Evolutionary conservation across 2,888 invertebrate genomes (phyloP), one percentile per base, ranked within the genome.

Genomic region (Artemia sinica): DNA sequence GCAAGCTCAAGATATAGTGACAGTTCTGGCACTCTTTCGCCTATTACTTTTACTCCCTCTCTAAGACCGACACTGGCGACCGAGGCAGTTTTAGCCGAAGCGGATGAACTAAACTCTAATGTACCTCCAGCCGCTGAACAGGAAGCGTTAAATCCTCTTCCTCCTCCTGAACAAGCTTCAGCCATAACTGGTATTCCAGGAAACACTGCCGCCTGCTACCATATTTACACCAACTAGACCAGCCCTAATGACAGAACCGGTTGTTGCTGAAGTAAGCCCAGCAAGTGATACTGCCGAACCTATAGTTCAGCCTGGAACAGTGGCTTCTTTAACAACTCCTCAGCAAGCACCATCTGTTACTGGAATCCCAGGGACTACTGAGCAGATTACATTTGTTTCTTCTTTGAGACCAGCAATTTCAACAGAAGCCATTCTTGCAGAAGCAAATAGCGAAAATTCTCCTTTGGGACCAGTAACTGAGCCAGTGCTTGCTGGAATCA

Each of bases 81-180:
- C 58, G 58, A 58, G 18, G n/a, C 58, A 58, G 58, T 58, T 58
- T n/a, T 58, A 58, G 58, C 58, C 18, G 58, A 58, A 18, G 18
- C 58, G 8, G 58, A 58, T n/a, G n/a, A 58, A 18, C 58, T 18
- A 14, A 58, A 18, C 58, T 18, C n/a, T 58, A n/a, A n/a, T 8
- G n/a, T 14, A 58, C 58, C 58, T 1, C 58, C 58, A 18, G 8
- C 18, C 2, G 58, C n/a, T 10, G n/a, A 58, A 58, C 8, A n/a
- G 8, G 58, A 18, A 8, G 58, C n/a, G 18, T 18, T 18, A 8
- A 18, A 8, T 14, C 58, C 58, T n/a, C n/a, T 14, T 58, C n/a
- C 18, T 9, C 58, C 8, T 58, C 8, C 18, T 58, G n/a, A 58
- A 18, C 58, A 58, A 58, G 58, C n/a, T 14, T 18, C 58, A 58